These are phyloP conservation scores for Acanthurus tractus DNA, from an alignment of 2,797 vertebrate genomes.

Conservation along the genomic window DNA sequence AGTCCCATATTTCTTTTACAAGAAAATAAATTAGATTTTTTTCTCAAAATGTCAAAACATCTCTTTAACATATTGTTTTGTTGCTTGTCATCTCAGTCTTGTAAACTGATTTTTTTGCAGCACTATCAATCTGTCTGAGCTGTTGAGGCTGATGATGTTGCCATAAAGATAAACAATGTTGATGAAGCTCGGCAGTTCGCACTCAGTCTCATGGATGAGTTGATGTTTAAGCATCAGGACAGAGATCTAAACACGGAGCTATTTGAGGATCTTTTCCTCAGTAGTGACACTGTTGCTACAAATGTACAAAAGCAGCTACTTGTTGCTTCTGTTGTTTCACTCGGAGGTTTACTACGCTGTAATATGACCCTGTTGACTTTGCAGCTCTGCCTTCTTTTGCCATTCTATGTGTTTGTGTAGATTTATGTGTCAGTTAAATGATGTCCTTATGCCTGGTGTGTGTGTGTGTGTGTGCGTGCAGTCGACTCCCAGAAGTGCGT, in stretches of 20 bases:
- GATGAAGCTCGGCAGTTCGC: background rate
- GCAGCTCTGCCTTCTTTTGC: slow-evolving; percentile 13
- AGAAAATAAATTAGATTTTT: background rate
- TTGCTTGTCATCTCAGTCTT: background rate
- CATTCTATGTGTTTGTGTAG: slow-evolving; percentile 8
- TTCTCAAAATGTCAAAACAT: background rate
- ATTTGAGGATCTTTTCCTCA: background rate
- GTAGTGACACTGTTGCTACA: background rate
- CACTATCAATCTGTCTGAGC: background rate
- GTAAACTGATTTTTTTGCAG: background rate
- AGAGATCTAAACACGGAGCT: background rate
- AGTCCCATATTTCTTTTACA: too few relatives aligned
- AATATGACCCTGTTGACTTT: slow-evolving; percentile 48
- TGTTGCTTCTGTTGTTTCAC: slow-evolving; percentile 22
- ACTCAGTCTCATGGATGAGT: background rate
- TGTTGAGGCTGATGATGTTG: background rate
- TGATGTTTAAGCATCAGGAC: background rate
- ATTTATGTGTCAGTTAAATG: slow-evolving; percentile 16
- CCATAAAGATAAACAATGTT: background rate
- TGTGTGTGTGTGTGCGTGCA: slow-evolving; percentile 9
- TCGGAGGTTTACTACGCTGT: slow-evolving; percentile 10
- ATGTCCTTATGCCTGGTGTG: slow-evolving; percentile 10
- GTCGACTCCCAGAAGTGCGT: slow-evolving; percentile 54
- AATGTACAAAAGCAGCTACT: slow-evolving; percentile 16
- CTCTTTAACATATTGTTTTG: background rate